Conservation (phyloP, 1,140 invertebrate genomes). For the Zaprionus nigranus region DNA sequence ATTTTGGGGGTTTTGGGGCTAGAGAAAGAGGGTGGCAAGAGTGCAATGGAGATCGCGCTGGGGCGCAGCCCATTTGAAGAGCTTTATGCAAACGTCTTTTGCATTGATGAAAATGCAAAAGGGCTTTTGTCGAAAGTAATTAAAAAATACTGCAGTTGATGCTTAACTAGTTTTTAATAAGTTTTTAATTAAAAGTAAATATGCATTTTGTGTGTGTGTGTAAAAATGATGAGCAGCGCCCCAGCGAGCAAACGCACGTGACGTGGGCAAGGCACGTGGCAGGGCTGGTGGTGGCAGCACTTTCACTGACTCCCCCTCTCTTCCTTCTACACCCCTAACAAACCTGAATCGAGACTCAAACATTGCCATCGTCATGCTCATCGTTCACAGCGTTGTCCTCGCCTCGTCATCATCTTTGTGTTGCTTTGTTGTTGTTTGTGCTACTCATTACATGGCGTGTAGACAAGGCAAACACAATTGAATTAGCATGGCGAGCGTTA, state of each 20-base stretch:
- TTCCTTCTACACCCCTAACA: too few species aligned
- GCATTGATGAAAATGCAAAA: conserved; percentile 76
- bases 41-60: conserved; percentile 8
- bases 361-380: conserved; percentile 34
- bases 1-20: not conserved
- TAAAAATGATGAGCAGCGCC: conserved; percentile 66
- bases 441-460: conserved; percentile 81
- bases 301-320: not conserved
- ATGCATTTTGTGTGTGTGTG: conserved; percentile 70
- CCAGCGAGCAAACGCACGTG: conserved; percentile 53
- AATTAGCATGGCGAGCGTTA: conserved; percentile 76
- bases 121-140: conserved; percentile 76
- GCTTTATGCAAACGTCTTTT: conserved; percentile 82
- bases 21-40: not conserved
- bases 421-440: conserved; percentile 63
- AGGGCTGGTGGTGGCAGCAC: not conserved
- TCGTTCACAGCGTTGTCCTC: conserved; percentile 31
- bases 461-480: conserved; percentile 82
- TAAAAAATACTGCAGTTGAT: conserved; percentile 83
- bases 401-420: conserved; percentile 35
- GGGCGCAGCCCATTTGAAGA: conserved; percentile 47
- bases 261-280: conserved; percentile 57
- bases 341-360: conserved; percentile 45
- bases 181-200: conserved; percentile 84
- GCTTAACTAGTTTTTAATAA: conserved; percentile 83